Evolutionary conservation across 1,140 invertebrate species (phyloP), one percentile per base, ranked within the genome.

Genomic region (Aradophagus sp.): DNA sequence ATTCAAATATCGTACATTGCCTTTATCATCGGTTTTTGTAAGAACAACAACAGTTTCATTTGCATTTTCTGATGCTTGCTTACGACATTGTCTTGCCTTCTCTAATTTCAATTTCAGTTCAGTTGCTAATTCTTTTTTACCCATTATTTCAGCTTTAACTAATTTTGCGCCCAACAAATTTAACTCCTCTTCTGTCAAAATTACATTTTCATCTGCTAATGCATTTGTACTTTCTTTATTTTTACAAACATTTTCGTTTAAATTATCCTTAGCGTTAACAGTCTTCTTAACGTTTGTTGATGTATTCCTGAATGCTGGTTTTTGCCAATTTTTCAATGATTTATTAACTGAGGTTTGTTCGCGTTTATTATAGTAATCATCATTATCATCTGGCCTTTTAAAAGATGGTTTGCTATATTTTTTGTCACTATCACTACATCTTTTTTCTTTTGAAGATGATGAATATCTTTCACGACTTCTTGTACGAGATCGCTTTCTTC

Each of bases 111-210:
- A 52, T 86, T 95, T 95, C 4, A 97, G 83, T 76, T 94, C 87
- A 19, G 80, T 74, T 1, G 91, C 91, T 44, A 93, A 77, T 65
- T 89, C 88, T 85, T 80, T 82, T 81, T 97, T 91, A 29, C 95
- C 95, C 86, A 96, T 89, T 62, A 96, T 89, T 89, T 97, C 95
- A 17, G 96, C 96, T 87, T 96, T 96, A 0, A 97, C 84, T 58
- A 96, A 89, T 86, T 93, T 95, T 10, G 95, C 94, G 13, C 90
- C 93, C 7, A 98, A 77, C 68, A 91, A 89, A 86, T 97, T 97
- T 87, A 97, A 90, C 80, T 97, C 92, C 77, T 93, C 90, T 81
- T 95, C 91, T 20, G 90, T 90, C 11, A 90, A n/a, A n/a, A n/a
- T n/a, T n/a, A n/a, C n/a, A n/a, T n/a, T n/a, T n/a, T n/a, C n/a